Evolutionary conservation across 2,797 vertebrate genomes (phyloP).

Genomic region (Darevskia mixta): DNA sequence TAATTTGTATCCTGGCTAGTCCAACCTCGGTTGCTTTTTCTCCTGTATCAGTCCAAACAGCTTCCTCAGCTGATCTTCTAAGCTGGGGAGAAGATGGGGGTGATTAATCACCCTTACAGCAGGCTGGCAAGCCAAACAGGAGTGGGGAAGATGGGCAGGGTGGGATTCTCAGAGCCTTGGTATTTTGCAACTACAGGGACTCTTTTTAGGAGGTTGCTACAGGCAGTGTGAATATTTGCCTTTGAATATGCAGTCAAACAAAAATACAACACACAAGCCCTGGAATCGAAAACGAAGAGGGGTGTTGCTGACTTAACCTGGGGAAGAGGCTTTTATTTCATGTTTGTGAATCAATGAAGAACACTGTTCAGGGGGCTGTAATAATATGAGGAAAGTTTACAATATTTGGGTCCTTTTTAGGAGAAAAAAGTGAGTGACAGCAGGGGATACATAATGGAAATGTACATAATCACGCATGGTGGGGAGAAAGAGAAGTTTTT

Average conservation of each 20-base stretch:
- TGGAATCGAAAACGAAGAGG: fast-evolving
- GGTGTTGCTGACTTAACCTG: fast-evolving
- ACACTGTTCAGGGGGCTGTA: fast-evolving
- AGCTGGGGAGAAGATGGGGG: background rate
- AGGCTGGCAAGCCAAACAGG: background rate
- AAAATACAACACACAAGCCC: fast-evolving
- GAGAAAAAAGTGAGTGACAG: no score
- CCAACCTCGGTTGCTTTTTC: background rate
- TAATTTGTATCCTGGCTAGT: background rate
- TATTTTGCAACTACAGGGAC: background rate
- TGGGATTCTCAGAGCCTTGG: background rate
- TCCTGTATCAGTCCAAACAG: background rate
- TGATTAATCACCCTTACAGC: background rate
- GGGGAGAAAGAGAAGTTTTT: no score
- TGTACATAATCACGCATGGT: no score
- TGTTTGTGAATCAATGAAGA: fast-evolving
- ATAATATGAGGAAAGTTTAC: no score
- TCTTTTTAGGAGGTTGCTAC: background rate
- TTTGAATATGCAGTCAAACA: background rate
- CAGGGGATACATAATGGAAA: no score
- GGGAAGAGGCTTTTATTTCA: fast-evolving
- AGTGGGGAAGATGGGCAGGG: background rate
- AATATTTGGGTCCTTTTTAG: no score
- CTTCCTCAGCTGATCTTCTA: constrained; percentile 29
- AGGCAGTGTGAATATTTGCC: constrained; percentile 20